Evolutionary conservation across 2,797 vertebrate genomes (phyloP).

Genomic region (Myotis planiceps): DNA sequence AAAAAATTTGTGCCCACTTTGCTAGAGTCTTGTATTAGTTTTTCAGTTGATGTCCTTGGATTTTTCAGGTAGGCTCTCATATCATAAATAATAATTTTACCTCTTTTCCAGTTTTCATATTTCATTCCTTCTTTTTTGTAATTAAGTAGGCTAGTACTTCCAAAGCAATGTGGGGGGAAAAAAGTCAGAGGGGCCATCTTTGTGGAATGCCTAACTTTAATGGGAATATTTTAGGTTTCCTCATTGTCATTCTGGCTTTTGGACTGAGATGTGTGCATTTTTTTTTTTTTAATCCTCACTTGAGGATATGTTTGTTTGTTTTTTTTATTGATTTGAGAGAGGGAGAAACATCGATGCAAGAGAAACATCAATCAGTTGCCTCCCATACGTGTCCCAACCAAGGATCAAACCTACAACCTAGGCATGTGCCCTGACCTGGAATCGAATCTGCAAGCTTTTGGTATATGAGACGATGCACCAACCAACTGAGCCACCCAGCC

Average conservation of each 20-base stretch:
- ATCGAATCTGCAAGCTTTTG: neutral
- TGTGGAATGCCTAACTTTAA: conserved; percentile 28
- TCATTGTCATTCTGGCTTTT: conserved; percentile 24
- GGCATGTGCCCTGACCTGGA: neutral
- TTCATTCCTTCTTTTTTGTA: conserved; percentile 21
- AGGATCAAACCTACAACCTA: neutral
- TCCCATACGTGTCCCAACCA: neutral
- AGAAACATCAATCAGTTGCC: neutral
- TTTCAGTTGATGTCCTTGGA: conserved; percentile 2
- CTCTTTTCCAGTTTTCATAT: conserved; percentile 8
- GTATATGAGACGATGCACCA: neutral
- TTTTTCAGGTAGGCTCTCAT: neutral
- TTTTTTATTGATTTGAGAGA: neutral
- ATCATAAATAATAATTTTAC: conserved; percentile 20
- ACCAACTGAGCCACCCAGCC: neutral
- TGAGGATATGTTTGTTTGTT: too few relatives aligned
- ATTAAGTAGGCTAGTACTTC: neutral
- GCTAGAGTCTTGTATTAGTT: conserved; percentile 27
- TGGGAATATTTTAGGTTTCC: conserved; percentile 18
- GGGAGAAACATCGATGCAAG: neutral
- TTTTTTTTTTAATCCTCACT: neutral
- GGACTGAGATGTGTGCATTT: neutral
- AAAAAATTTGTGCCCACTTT: neutral
- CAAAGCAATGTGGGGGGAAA: conserved; percentile 32
- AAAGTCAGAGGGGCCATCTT: neutral